Evolutionary conservation across 1,140 invertebrate species (phyloP), one percentile per base, ranked within the genome.

Genomic region (Gonatopus flavifemur): DNA sequence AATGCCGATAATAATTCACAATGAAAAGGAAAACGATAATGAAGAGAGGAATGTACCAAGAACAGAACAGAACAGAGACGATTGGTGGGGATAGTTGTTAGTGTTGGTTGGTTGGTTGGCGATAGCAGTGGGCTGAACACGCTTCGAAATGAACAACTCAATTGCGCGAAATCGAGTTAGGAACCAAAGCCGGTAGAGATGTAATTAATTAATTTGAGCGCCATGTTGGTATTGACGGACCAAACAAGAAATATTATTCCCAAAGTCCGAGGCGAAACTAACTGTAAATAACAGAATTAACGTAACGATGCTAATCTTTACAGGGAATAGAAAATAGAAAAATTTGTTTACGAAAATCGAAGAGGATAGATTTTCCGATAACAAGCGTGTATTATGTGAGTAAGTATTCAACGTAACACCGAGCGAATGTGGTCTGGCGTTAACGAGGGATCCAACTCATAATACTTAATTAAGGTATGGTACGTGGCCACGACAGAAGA

Each of bases 391-490:
- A 32, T 36, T 18, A 36, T 18, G 16, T 18, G 35, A 18, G 15
- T 13, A 15, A 28, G 12, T 12, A 28, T 28, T 28, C 12, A n/a
- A n/a, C n/a, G n/a, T n/a, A 7, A 28, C 35, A 36, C 9, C 15
- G 35, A 36, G 19, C 35, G 35, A 32, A 32, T 32, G 31, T n/a
- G n/a, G 64, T 67, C 67, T 70, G 64, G 63, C 63, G 69, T 72
- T 78, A 77, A 77, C 74, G 67, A 77, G 73, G 67, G 62, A 58
- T 64, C 64, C 66, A 67, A 75, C 70, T 78, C 75, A 77, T 77
- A 78, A 78, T 66, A 71, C 72, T 77, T 78, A 78, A 78, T 78
- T 77, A 78, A 78, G 71, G 67, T 69, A 61, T 68, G 69, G 50
- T 69, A 66, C 59, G 63, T 54, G 51, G 48, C 41, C 47, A 51